Evolutionary conservation across 1,140 invertebrate genomes (phyloP).

Genomic region (Bilobella aurantiaca): DNA sequence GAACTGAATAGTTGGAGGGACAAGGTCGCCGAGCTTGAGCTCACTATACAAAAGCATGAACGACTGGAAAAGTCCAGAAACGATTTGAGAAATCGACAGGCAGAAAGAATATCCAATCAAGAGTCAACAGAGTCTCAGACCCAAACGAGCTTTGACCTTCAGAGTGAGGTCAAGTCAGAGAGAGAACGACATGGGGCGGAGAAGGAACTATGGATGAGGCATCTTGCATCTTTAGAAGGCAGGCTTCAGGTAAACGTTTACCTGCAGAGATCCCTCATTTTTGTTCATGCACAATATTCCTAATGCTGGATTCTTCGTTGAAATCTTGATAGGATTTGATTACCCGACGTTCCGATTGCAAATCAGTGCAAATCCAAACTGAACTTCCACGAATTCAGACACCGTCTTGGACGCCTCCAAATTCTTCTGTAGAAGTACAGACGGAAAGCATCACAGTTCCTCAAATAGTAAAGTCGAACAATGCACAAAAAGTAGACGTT

Average conservation of each 20-base stretch:
- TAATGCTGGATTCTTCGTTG: too few relatives aligned
- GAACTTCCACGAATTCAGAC: too few relatives aligned
- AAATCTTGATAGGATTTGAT: too few relatives aligned
- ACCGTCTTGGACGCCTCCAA: too few relatives aligned
- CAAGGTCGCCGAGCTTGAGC: background rate
- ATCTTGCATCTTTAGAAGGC: background rate
- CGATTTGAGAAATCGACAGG: background rate
- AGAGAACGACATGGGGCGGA: background rate
- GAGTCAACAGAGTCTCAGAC: background rate
- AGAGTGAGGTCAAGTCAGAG: too few relatives aligned
- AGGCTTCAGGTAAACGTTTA: background rate
- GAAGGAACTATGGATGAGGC: background rate
- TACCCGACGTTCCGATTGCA: too few relatives aligned
- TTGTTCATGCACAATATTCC: too few relatives aligned
- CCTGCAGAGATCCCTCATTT: background rate
- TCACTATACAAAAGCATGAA: background rate
- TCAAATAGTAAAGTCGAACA: background rate
- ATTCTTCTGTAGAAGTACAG: too few relatives aligned
- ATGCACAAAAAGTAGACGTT: background rate
- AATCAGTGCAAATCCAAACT: too few relatives aligned
- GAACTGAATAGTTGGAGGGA: background rate
- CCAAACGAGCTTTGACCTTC: too few relatives aligned
- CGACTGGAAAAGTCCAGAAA: too few relatives aligned
- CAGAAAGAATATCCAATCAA: background rate
- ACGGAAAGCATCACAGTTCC: background rate